Conservation (phyloP, 2,888 invertebrate genomes). For the Cephalotes varians region DNA sequence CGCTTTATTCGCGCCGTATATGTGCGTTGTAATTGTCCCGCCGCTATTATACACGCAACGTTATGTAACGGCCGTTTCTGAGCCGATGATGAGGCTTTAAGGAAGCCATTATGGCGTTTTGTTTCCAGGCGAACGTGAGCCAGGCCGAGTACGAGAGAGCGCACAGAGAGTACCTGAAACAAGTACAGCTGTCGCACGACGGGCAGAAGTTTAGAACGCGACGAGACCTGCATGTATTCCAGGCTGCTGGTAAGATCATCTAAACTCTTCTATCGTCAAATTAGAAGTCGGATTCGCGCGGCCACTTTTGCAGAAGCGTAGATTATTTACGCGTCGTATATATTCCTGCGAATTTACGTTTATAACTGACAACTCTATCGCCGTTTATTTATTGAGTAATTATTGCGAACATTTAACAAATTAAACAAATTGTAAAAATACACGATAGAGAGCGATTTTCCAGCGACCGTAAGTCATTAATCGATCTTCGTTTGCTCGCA, state of each 20-base stretch:
- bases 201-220: conserved; percentile 71
- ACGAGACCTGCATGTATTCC: conserved; percentile 82
- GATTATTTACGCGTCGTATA: not conserved
- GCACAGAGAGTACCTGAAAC: conserved; percentile 88
- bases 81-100: conserved; percentile 44
- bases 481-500: too few species aligned
- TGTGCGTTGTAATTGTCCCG: conserved; percentile 43
- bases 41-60: conserved; percentile 47
- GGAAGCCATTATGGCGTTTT: conserved; percentile 60
- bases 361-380: not conserved
- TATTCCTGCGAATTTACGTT: not conserved
- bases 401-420: not conserved
- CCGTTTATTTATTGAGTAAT: not conserved
- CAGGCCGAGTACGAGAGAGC: conserved; percentile 89
- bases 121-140: conserved; percentile 89
- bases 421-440: not conserved
- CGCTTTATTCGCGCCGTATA: conserved; percentile 20
- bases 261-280: not conserved
- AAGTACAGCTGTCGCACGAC: conserved; percentile 76
- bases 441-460: not conserved
- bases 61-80: conserved; percentile 32
- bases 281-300: not conserved
- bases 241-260: conserved; percentile 79
- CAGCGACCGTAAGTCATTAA: not conserved
- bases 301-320: not conserved